These are phyloP conservation scores for Microcebus griseorufus DNA, from an alignment of 2,113 vertebrate genomes.

Conservation along the genomic window DNA sequence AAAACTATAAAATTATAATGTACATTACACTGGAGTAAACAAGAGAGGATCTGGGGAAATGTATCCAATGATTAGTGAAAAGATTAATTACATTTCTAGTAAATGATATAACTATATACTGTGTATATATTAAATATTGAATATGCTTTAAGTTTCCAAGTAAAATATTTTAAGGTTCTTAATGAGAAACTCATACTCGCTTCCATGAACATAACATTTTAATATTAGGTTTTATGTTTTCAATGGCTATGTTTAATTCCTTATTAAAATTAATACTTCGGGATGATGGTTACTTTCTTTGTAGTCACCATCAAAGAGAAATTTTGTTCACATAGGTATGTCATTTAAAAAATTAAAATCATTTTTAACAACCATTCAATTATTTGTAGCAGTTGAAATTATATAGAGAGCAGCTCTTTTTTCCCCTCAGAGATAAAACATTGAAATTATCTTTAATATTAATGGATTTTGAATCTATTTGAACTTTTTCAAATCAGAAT, in stretches of 20 bases:
- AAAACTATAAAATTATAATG: background rate
- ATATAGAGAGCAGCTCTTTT: background rate
- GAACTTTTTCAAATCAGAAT: background rate
- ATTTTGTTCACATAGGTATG: background rate
- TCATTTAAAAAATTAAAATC: background rate
- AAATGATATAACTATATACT: background rate
- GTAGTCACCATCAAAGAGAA: background rate
- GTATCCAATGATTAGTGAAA: background rate
- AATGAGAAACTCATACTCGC: background rate
- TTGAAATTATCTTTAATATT: background rate
- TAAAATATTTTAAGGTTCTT: background rate
- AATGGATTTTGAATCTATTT: background rate
- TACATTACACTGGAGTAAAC: background rate
- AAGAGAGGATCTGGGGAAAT: background rate
- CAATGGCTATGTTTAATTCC: background rate
- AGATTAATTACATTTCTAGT: background rate
- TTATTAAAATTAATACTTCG: background rate
- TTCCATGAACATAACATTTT: background rate
- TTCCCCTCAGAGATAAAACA: background rate
- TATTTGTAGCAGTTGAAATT: background rate
- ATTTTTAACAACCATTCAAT: background rate
- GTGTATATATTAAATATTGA: background rate
- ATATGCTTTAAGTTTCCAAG: background rate
- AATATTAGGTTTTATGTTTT: background rate
- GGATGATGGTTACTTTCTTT: background rate